Base-by-base conservation (phyloP, 1,140 invertebrate species). In the Pogonognathellus flavescens region DNA sequence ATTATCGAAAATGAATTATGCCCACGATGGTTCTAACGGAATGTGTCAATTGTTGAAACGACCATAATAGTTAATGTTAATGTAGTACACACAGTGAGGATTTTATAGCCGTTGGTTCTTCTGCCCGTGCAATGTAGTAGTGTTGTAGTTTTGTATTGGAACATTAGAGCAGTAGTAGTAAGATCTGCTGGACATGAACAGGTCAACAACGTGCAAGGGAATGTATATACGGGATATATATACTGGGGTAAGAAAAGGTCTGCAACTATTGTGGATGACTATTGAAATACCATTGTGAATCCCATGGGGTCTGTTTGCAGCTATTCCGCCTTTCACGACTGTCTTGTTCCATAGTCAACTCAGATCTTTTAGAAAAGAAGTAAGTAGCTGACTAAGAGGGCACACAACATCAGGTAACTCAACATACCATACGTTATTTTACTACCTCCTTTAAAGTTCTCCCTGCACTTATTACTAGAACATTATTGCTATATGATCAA, bases 261-360 rank as follows among this genome's bases (percentile, higher is more conserved):
- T 25, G 52, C 6, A 20, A 31, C 18, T 59, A 82, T 82, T 81
- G 52, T 81, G 80, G 20, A 22, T 59, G 55, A 4, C 80, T 82
- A 82, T 82, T 82, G 52, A 41, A 82, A 82, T 82, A 82, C 80
- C 80, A 82, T 82, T 82, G 80, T 82, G 53, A 83, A 49, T 62
- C 81, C 55, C 81, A 60, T 55, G 81, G 81, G 53, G 55, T 83
- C 81, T 49, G 80, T 83, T 83, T 83, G 55, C 80, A 82, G 80
- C 31, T 83, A 83, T 83, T 83, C 81, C 81, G 81, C 81, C 81
- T 83, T 83, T 83, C 81, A 83, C 81, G 81, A 83, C 81, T 22
- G 41, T 31, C 22, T 50, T 83, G 25, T 83, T 49, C 55, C 18
- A 62, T 82, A 55, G 55, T 57, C 52, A 82, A 57, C 10, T 82